Evolutionary conservation across 2,113 vertebrate genomes (phyloP).

Genomic region (Rhinoderma darwinii): DNA sequence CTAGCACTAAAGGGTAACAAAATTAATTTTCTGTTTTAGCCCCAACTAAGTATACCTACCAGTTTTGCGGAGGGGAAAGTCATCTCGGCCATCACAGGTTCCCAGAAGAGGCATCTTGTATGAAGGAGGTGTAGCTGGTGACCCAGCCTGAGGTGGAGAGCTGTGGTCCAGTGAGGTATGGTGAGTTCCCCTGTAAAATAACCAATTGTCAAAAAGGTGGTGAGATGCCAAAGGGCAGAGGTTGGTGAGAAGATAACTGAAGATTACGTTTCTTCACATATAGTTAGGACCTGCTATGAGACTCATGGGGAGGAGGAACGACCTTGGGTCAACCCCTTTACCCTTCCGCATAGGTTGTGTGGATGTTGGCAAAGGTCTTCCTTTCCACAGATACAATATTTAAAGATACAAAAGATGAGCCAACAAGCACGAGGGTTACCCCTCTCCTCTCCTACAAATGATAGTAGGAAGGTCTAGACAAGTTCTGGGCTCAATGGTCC

Average conservation of each 20-base stretch:
- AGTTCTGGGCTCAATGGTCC: not conserved
- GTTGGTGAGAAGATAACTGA: not conserved
- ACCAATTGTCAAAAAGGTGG: not conserved
- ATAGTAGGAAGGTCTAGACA: too few relatives aligned
- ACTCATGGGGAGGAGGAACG: not conserved
- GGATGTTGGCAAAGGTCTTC: not conserved
- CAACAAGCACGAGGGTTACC: not conserved
- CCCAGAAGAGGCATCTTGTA: conserved; percentile 89
- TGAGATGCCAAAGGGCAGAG: not conserved
- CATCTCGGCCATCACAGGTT: conserved; percentile 87
- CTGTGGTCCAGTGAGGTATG: conserved; percentile 93
- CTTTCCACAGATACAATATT: not conserved
- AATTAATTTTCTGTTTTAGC: not conserved
- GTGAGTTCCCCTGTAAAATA: conserved; percentile 80
- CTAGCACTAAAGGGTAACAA: too few relatives aligned
- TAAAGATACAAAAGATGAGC: not conserved
- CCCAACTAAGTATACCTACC: conserved; percentile 69
- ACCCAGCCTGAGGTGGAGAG: conserved; percentile 88
- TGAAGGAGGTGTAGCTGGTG: conserved; percentile 77
- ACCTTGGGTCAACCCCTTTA: not conserved
- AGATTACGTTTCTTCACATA: not conserved
- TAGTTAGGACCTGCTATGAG: not conserved
- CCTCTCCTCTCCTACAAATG: not conserved
- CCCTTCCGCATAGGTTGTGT: not conserved
- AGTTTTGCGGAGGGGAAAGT: conserved; percentile 94